Conservation (phyloP, 2,888 invertebrate genomes). For the Agriopis aurantiaria region DNA sequence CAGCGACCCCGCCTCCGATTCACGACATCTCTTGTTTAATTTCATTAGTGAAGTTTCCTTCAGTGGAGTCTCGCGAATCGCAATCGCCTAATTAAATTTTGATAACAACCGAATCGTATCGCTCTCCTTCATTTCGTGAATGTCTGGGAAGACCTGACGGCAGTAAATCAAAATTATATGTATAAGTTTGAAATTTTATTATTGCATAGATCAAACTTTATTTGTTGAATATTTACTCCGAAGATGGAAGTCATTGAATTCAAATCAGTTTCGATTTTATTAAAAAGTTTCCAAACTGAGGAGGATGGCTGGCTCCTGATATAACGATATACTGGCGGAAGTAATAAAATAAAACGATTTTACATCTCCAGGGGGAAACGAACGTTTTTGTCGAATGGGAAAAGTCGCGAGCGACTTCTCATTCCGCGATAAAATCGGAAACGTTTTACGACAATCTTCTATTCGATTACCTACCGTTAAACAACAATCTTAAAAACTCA, state of each 20-base stretch:
- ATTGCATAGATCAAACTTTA: slow-evolving; percentile 35
- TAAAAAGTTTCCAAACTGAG: slow-evolving; percentile 67
- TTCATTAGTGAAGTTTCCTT: slow-evolving; percentile 59
- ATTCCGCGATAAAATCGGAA: slow-evolving; percentile 84
- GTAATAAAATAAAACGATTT: slow-evolving; percentile 87
- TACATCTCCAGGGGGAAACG: slow-evolving; percentile 83
- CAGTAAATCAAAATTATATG: slow-evolving; percentile 9
- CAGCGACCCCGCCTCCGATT: slow-evolving; percentile 47
- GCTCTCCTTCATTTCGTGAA: slow-evolving; percentile 32
- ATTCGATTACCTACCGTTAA: slow-evolving; percentile 84
- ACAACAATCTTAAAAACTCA: slow-evolving; percentile 78
- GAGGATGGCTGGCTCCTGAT: slow-evolving; percentile 72
- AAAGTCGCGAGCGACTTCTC: slow-evolving; percentile 85
- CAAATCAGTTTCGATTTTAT: slow-evolving; percentile 62
- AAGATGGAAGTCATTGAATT: slow-evolving; percentile 48
- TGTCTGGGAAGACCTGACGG: slow-evolving; percentile 8
- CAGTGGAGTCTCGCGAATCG: slow-evolving; percentile 44
- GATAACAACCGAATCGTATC: slow-evolving; percentile 47
- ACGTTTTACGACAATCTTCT: slow-evolving; percentile 85
- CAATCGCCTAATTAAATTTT: slow-evolving; percentile 49
- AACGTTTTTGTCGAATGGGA: slow-evolving; percentile 84
- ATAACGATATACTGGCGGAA: slow-evolving; percentile 83
- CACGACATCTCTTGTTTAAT: slow-evolving; percentile 63
- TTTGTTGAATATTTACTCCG: slow-evolving; percentile 30
- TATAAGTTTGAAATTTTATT: slow-evolving; percentile 16